Evolutionary conservation across 2,888 invertebrate genomes (phyloP), one percentile per base, ranked within the genome.

Genomic region (Arge pagana): DNA sequence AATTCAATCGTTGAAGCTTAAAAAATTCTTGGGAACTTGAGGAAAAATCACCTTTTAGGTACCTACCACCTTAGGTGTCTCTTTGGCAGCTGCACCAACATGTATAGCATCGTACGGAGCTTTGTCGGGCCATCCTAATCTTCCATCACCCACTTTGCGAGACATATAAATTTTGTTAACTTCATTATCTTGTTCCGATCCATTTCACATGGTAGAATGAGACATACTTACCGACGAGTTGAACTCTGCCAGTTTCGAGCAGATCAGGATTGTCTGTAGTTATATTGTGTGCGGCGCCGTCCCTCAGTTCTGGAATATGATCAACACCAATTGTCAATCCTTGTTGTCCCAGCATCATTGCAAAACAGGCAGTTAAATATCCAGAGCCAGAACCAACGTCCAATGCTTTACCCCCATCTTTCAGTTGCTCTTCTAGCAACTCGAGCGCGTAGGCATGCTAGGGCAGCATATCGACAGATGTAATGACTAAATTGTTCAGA

Each of bases 361-460:
- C 88, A 87, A 96, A 93, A 67, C 95, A 96, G 10, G 90, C 89
- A 1, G 95, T 94, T 33, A 96, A 81, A 74, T 96, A 96, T 2
- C 96, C 96, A 54, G 93, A 93, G 1, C 96, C 96, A 18, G 93
- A 94, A 10, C 96, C 96, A 37, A 96, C 93, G 78, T 96, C 96
- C 57, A 96, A 78, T 2, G 92, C 92, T 67, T 81, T 85, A 48
- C 86, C 85, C 8, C 93, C 94, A 49, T 86, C 84, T 23, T 80
- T 77, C 41, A 96, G 78, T 63, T 93, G 88, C 57, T 89, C 86
- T 67, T 87, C 85, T 41, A 97, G 81, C 58, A 87, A 81, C 79
- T 96, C 94, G 68, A 96, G 79, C 23, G 94, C 96, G 79, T 91
- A 89, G 1, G 93, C 96, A 79, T 96, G 96, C 93, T 93, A 51